Evolutionary conservation across 2,113 vertebrate species (phyloP), one percentile per base, ranked within the genome.

Genomic region (Oriolus oriolus): DNA sequence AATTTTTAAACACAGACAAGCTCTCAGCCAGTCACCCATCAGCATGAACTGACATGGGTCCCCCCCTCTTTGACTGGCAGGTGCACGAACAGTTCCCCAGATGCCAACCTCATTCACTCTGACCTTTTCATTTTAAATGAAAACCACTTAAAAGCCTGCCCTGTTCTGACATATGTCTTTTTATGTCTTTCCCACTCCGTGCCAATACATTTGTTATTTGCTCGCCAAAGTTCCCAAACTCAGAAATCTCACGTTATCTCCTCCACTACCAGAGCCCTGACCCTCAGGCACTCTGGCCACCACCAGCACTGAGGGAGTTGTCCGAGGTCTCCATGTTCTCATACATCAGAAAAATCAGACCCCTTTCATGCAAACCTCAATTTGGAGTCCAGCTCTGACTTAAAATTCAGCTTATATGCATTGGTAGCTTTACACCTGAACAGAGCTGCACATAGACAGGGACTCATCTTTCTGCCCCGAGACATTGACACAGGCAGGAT

Each of bases 101-200:
- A 81, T 7, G 28, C 91, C 90, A 95, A 75, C 69, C 52, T 60
- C 53, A 90, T 88, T 95, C 96, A 84, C 71, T 92, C 60, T 90
- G 93, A 96, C 93, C 95, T 96, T 96, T 97, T 93, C 82, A 71
- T 86, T 93, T 92, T 84, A 94, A 94, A 89, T 87, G 56, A 96
- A 95, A 94, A 89, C 66, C 71, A 86, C 90, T 94, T 96, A 94
- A 92, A 94, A 95, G 69, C 37, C 64, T 92, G 90, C 82, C 53
- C 68, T 59, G 41, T 64, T 96, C 69, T 87, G 92, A 90, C 73
- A 88, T 56, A 64, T 16, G 61, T 64, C 47, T 80, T 94, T 94
- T 84, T 65, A 85, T 39, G 69, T 56, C 69, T 95, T 94, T 66
- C 44, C 68, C 12, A 37, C 2, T 4, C 28, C 52, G 24, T 64